Evolutionary conservation across 2,888 invertebrate species (phyloP).

Genomic region (Prosapia bicincta): DNA sequence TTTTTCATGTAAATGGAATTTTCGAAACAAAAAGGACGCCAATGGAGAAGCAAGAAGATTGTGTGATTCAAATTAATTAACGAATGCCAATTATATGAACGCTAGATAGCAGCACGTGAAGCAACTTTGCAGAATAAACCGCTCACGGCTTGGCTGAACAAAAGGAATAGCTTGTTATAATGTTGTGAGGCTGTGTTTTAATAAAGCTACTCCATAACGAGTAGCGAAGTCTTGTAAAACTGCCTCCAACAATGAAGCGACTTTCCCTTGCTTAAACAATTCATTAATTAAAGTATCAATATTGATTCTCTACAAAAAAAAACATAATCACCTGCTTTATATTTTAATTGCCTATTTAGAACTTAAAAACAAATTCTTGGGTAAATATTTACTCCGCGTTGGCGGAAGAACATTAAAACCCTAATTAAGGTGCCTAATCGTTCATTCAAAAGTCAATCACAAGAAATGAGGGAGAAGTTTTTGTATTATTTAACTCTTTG

Average conservation of each 20-base stretch:
- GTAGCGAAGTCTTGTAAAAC: neutral
- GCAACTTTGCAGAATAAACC: neutral
- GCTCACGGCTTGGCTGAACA: neutral
- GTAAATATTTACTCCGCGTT: too few relatives aligned
- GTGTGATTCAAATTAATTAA: conserved; percentile 19
- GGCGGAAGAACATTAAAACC: too few relatives aligned
- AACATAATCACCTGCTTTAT: too few relatives aligned
- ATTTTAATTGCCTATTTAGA: too few relatives aligned
- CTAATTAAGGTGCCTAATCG: too few relatives aligned
- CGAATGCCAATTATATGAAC: conserved; percentile 14
- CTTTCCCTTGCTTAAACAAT: neutral
- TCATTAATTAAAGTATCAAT: neutral
- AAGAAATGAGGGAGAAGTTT: too few relatives aligned
- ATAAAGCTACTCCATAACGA: conserved; percentile 1
- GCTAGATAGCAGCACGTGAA: neutral
- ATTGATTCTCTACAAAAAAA: neutral
- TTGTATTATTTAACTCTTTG: too few relatives aligned
- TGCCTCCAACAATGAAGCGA: neutral
- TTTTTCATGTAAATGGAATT: too few relatives aligned
- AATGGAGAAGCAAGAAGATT: neutral
- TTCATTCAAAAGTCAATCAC: too few relatives aligned
- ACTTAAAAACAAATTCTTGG: too few relatives aligned
- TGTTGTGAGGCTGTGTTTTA: neutral
- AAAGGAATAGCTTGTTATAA: conserved; percentile 5
- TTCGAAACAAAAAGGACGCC: too few relatives aligned